Conservation (phyloP, 2,113 vertebrate genomes). For the Hypocryptadius cinnamomeus region DNA sequence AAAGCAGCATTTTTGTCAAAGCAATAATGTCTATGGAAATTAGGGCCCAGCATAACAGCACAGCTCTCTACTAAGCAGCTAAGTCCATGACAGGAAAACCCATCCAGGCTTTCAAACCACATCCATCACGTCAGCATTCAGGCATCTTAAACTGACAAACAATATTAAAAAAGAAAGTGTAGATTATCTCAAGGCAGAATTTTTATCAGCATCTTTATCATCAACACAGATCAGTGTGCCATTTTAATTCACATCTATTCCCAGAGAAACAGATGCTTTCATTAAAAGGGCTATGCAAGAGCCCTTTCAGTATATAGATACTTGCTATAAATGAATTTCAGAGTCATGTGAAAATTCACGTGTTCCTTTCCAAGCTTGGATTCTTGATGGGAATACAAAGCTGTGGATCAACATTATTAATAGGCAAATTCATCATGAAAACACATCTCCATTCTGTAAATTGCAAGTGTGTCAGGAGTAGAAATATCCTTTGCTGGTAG, state of each 20-base stretch:
- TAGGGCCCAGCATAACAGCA: neutral
- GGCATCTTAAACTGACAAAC: constrained; percentile 41
- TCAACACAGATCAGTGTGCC: constrained; percentile 15
- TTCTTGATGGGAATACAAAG: neutral
- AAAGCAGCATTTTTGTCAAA: constrained; percentile 34
- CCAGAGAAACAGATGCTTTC: neutral
- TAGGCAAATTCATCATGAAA: neutral
- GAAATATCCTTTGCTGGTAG: neutral
- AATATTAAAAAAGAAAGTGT: constrained; percentile 18
- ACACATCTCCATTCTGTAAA: neutral
- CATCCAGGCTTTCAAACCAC: neutral
- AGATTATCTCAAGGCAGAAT: constrained; percentile 29
- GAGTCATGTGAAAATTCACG: neutral
- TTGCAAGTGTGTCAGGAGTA: neutral
- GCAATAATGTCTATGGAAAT: constrained; percentile 4
- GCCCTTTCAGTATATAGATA: neutral
- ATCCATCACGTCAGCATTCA: neutral
- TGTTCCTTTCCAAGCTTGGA: neutral
- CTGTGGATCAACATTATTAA: neutral
- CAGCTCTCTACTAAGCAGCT: neutral
- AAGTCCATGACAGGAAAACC: neutral
- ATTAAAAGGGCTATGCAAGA: neutral
- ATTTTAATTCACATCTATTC: constrained; percentile 2
- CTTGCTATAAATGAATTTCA: neutral
- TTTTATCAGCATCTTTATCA: constrained; percentile 39